These are phyloP conservation scores for Tarsius wallacei DNA, from an alignment of 2,797 vertebrate genomes.

Conservation along the genomic window DNA sequence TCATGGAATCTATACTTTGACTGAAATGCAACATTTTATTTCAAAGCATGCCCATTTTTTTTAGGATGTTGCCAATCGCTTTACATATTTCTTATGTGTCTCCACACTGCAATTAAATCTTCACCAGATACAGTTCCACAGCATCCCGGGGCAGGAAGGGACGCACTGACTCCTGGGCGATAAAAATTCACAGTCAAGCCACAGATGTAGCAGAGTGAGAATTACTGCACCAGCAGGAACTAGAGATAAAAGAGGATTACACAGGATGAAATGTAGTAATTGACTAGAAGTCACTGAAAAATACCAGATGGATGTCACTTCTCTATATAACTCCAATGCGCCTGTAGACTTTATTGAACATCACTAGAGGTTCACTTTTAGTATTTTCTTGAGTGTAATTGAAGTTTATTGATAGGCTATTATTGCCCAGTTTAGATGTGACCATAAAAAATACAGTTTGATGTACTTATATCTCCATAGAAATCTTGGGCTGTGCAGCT, in stretches of 20 bases:
- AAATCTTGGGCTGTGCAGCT: conserved; percentile 78
- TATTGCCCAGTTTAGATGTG: conserved; percentile 89
- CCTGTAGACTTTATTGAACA: conserved; percentile 88
- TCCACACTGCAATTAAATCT: conserved; percentile 83
- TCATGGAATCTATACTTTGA: conserved; percentile 55
- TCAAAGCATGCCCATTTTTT: conserved; percentile 45
- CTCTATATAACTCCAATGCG: conserved; percentile 87
- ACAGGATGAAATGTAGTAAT: conserved; percentile 90
- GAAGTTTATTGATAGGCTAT: conserved; percentile 90
- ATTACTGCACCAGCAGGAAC: conserved; percentile 91
- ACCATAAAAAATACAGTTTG: conserved; percentile 89
- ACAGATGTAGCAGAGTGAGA: conserved; percentile 90
- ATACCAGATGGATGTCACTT: conserved; percentile 91
- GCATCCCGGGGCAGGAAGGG: conserved; percentile 60
- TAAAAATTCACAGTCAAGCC: conserved; percentile 91
- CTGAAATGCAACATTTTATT: conserved; percentile 67
- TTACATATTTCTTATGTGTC: conserved; percentile 65
- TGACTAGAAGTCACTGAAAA: conserved; percentile 91
- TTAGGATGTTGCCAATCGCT: conserved; percentile 55
- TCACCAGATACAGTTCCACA: conserved; percentile 75
- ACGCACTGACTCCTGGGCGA: conserved; percentile 85
- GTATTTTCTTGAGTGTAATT: conserved; percentile 91
- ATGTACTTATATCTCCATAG: conserved; percentile 74
- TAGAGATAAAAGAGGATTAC: conserved; percentile 92
- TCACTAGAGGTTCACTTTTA: conserved; percentile 88